Conservation (phyloP, 2,113 vertebrate genomes). For the Coryphaenoides rupestris region DNA sequence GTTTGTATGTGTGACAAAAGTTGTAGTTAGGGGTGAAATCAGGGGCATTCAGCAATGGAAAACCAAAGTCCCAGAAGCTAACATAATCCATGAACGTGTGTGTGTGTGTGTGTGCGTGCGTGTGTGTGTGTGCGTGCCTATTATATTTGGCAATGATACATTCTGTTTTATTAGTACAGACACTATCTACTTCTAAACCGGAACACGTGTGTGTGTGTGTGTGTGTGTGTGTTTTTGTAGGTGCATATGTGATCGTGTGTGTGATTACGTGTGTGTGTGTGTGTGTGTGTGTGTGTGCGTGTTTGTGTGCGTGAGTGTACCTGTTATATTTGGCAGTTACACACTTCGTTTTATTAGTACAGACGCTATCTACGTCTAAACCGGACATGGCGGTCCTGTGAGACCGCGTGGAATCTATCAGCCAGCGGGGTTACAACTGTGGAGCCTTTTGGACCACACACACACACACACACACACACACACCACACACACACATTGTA, state of each 20-base stretch:
- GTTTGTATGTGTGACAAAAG: constrained; percentile 21
- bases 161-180: too few species aligned
- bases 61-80: constrained; percentile 29
- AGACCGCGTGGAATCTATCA: constrained; percentile 27
- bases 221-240: too few species aligned
- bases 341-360: constrained; percentile 13
- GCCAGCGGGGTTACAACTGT: constrained; percentile 21
- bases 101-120: constrained; percentile 14
- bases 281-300: too few species aligned
- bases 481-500: too few species aligned
- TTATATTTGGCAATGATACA: too few species aligned
- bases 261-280: too few species aligned
- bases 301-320: too few species aligned
- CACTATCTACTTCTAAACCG: too few species aligned
- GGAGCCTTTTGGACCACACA: constrained; percentile 2
- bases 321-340: not conserved
- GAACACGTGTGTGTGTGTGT: too few species aligned
- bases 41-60: constrained; percentile 29
- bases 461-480: too few species aligned
- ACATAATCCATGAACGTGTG: constrained; percentile 18
- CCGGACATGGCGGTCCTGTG: constrained; percentile 35
- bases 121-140: constrained; percentile 31
- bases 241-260: too few species aligned
- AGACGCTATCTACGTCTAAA: constrained; percentile 33
- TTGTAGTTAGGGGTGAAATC: constrained; percentile 32